Conservation (phyloP, 2,113 vertebrate genomes). For the Epinephelus moara region DNA sequence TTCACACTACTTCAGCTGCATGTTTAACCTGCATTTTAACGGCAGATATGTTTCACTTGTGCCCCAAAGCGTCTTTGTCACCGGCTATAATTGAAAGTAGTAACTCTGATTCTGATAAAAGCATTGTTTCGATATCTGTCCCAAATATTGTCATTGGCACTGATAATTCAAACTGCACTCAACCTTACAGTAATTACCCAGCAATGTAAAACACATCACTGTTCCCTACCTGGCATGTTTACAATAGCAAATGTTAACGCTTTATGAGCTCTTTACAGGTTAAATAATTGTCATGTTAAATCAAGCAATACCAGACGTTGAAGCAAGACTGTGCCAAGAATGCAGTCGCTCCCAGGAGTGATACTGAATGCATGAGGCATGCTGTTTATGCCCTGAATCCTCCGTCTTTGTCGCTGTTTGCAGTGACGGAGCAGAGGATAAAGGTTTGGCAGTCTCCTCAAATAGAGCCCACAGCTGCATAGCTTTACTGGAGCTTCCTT, state of each 20-base stretch:
- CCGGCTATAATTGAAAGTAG: too few relatives aligned
- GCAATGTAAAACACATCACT: background rate
- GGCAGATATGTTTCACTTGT: too few relatives aligned
- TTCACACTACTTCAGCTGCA: too few relatives aligned
- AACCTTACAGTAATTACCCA: background rate
- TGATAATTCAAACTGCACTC: background rate
- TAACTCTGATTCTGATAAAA: background rate
- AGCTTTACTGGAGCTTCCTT: conserved; percentile 33
- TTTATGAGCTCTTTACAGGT: background rate
- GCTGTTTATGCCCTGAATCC: background rate
- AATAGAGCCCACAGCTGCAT: conserved; percentile 41
- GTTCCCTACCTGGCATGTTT: background rate
- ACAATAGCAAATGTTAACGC: background rate
- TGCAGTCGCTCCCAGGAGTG: background rate
- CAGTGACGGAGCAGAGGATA: background rate
- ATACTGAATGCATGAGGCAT: background rate
- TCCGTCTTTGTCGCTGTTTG: background rate
- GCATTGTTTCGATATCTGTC: background rate
- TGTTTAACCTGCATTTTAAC: too few relatives aligned
- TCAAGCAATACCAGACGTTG: background rate
- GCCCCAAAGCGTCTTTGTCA: too few relatives aligned
- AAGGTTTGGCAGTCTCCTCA: conserved; percentile 23
- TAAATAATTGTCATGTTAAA: conserved; percentile 4
- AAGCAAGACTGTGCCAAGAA: background rate
- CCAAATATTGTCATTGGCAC: background rate